These are phyloP conservation scores for Drosophila triauraria DNA, from an alignment of 1,140 invertebrate genomes.

Conservation along the genomic window DNA sequence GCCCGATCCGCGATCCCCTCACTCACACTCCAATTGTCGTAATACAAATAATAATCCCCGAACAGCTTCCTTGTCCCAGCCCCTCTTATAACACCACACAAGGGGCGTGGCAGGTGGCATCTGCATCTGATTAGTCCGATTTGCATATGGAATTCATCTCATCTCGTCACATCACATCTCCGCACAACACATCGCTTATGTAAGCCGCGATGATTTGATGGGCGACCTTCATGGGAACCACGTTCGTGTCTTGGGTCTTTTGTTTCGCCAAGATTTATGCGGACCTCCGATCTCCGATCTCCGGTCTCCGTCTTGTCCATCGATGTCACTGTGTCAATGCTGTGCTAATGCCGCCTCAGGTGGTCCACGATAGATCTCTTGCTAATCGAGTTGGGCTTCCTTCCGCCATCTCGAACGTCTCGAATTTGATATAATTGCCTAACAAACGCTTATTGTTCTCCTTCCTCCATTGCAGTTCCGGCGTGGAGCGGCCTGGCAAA, in stretches of 20 bases:
- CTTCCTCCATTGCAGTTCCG: constrained; percentile 67
- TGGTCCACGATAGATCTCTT: not conserved
- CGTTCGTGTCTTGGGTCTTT: constrained; percentile 40
- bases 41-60: constrained; percentile 13
- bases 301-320: constrained; percentile 18
- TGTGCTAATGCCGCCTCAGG: constrained; percentile 11
- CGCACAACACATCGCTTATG: constrained; percentile 38
- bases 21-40: constrained; percentile 5
- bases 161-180: constrained; percentile 21
- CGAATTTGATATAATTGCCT: constrained; percentile 11
- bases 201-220: constrained; percentile 48
- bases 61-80: constrained; percentile 29
- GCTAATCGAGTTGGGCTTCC: constrained; percentile 31
- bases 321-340: constrained; percentile 70
- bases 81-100: constrained; percentile 10
- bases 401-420: constrained; percentile 1
- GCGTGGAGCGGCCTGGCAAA: constrained; percentile 81
- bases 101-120: constrained; percentile 24
- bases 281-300: constrained; percentile 2
- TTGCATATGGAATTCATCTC: constrained; percentile 66
- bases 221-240: constrained; percentile 69
- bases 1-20: too few species aligned
- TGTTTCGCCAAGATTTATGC: constrained; percentile 33
- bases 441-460: constrained; percentile 15
- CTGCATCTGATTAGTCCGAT: constrained; percentile 64